Evolutionary conservation across 1,140 invertebrate species (phyloP), one percentile per base, ranked within the genome.

Genomic region (Drosophila kohkoa): DNA sequence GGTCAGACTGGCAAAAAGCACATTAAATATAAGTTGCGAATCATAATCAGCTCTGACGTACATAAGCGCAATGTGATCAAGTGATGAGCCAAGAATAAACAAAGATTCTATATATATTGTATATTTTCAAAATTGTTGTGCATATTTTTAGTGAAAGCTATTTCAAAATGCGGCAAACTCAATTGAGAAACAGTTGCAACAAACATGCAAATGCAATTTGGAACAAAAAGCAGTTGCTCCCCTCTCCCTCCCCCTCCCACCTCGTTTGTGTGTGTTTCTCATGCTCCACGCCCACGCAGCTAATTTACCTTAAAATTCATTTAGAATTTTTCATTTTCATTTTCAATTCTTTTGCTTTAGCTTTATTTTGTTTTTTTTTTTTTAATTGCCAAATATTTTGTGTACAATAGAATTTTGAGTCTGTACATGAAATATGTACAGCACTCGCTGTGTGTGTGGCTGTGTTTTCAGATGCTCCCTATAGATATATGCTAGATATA

Each of bases 261-360:
- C 10, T 35, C n/a, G 16, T 11, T 45, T 28, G 41, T 55, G 49
- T 49, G 59, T 55, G 62, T 51, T 32, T 72, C 66, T 72, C 62
- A 70, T 58, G 46, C 59, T 54, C 43, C 52, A 70, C 67, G 46
- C 73, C 82, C 82, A 87, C 79, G 71, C 71, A 68, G 77, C 78
- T 77, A 83, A 88, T 83, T 87, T 87, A 87, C 83, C 83, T 88
- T 89, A 80, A 75, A 88, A 85, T 86, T 81, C 62, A 76, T 80
- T 80, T 86, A 73, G 20, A 49, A 73, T 81, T 74, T 82, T 59
- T 58, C 5, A 49, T 55, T 75, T 75, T 62, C 43, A 48, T 28
- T 25, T 30, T 13, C 1, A 45, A 60, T 60, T 67, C n/a, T 60
- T 43, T 20, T 57, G 30, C 38, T 20, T 67, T 20, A 10, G 8